A percentile compares a stretch with the other conserved stretches of the same genome.
Conservation (phyloP, 37 sponge, comb jelly and placozoan genomes). For the Halichondria panicea region DNA sequence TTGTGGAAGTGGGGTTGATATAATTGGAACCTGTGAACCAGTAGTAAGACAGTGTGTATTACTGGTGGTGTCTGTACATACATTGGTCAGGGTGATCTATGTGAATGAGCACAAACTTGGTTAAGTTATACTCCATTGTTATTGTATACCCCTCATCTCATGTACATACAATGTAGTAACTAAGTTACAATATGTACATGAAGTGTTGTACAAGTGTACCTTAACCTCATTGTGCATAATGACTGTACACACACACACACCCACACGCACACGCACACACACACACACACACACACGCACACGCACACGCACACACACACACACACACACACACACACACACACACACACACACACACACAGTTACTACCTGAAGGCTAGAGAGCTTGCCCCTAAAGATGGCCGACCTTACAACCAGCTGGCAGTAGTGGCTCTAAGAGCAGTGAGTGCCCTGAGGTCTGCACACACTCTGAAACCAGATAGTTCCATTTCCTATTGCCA, state of each 20-base stretch:
- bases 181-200: no score
- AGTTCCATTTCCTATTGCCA: background rate
- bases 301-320: background rate
- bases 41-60: no score
- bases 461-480: background rate
- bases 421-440: slow-evolving; percentile 79
- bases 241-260: background rate
- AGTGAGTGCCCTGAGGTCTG: slow-evolving; percentile 37
- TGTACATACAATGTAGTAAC: no score
- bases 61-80: no score
- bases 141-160: no score
- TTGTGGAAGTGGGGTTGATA: background rate
- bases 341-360: background rate
- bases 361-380: slow-evolving; percentile 80
- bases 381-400: slow-evolving; percentile 74
- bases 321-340: background rate
- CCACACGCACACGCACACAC: background rate
- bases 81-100: no score
- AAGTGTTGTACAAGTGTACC: no score
- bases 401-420: slow-evolving; percentile 84
- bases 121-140: no score
- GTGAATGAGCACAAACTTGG: no score
- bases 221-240: no score
- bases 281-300: background rate
- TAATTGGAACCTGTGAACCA: no score